Base-by-base conservation (phyloP, 2,888 invertebrate species). In the Ectemnius cavifrons region DNA sequence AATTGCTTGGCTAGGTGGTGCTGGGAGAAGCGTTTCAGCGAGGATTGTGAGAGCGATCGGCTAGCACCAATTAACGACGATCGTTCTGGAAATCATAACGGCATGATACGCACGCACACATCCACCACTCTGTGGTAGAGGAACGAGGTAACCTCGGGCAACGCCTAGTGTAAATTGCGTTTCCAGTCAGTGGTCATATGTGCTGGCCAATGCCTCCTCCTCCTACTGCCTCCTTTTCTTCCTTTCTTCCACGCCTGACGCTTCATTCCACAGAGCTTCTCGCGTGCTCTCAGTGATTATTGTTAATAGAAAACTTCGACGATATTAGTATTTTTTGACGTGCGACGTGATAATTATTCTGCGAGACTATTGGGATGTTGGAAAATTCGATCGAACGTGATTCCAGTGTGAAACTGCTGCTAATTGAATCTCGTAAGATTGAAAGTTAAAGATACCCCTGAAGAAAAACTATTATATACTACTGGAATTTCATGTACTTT, bases 111-210 rank as follows among this genome's bases (percentile, higher is more conserved):
- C 13, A 76, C 71, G 79, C 71, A 84, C 37, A 37, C 37, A 11
- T n/a, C n/a, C n/a, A 20, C 20, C 20, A 20, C 3, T 23, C 23
- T 23, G 37, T 37, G 37, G 37, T 37, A 11, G 85, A 71, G 84
- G 80, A 84, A 85, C 84, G 78, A 85, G 81, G 80, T 67, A 80
- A 79, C 74, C 67, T 67, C 71, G 75, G 83, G 71, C 75, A 81
- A 89, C 88, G 87, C 87, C 86, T 84, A 80, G 85, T 88, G 89
- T 86, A 87, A 88, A 88, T 89, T 89, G 86, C 85, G 86, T 89
- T 90, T 90, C 90, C 90, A 88, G 86, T 89, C 84, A 86, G 82
- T 89, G 89, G 82, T 88, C 89, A 90, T 89, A 89, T 89, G 84
- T 89, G 90, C 86, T 89, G 88, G 87, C 83, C 87, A 87, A 85